A percentile compares a stretch with the other conserved stretches of the same genome.
Conservation (phyloP, 2,113 vertebrate genomes). For the Podarcis muralis region DNA sequence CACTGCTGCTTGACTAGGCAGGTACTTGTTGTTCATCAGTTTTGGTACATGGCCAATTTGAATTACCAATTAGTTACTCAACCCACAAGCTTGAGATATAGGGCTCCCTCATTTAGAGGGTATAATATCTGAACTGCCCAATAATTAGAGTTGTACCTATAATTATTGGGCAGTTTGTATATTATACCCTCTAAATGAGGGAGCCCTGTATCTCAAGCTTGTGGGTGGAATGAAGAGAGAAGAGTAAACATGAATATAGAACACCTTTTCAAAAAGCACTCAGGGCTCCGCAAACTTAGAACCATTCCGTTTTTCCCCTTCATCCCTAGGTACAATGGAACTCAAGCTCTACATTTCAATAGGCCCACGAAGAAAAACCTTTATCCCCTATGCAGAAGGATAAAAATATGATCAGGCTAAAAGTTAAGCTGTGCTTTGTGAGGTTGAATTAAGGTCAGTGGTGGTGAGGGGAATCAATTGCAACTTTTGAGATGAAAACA, state of each 20-base stretch:
- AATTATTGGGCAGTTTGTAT: not conserved
- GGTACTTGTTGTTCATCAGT: not conserved
- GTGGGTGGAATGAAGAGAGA: not conserved
- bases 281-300: not conserved
- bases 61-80: not conserved
- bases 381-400: slow-evolving; percentile 1
- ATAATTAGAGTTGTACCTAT: not conserved
- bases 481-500: slow-evolving; percentile 76
- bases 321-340: not conserved
- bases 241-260: not conserved
- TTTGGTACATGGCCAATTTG: not conserved
- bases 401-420: slow-evolving; percentile 53
- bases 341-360: slow-evolving; percentile 5
- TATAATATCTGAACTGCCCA: not conserved
- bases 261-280: not conserved
- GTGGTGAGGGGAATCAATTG: slow-evolving; percentile 62
- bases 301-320: not conserved
- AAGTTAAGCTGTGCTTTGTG: slow-evolving; percentile 61
- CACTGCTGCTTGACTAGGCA: too few relatives aligned
- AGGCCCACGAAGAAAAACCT: not conserved
- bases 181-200: not conserved
- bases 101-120: not conserved
- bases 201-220: not conserved
- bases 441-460: slow-evolving; percentile 73
- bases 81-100: not conserved